Percentiles rank a stretch among this genome's conserved stretches.
Conservation (phyloP, 1,140 invertebrate species). For the Formica selysi region DNA sequence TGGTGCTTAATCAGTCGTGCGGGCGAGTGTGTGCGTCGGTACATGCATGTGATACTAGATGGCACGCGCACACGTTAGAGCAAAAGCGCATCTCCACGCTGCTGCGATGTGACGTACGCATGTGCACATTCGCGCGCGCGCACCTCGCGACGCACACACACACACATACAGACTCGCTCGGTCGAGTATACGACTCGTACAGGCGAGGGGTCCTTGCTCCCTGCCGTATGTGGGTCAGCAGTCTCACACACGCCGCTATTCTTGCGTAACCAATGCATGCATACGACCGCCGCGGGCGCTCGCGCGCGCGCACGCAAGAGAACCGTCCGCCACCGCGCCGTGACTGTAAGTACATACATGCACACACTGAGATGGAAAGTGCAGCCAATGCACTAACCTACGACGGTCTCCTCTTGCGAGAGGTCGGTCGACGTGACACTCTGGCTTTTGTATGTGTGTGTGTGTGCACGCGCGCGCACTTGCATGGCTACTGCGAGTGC, state of each 20-base stretch:
- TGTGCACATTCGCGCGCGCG: constrained; percentile 44
- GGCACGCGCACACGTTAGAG: constrained; percentile 66
- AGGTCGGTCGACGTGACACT: constrained; percentile 62
- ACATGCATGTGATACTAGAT: constrained; percentile 71
- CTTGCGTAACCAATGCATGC: constrained; percentile 86
- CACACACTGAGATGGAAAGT: constrained; percentile 73
- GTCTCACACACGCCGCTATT: constrained; percentile 86
- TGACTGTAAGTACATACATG: constrained; percentile 61
- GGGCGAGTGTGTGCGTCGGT: constrained; percentile 64
- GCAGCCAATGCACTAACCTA: constrained; percentile 77
- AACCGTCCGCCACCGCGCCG: constrained; percentile 61
- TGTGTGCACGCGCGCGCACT: neutral
- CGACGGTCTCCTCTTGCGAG: constrained; percentile 72
- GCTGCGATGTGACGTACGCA: constrained; percentile 29
- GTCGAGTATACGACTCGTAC: constrained; percentile 75
- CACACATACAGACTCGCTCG: constrained; percentile 14
- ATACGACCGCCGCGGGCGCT: constrained; percentile 77
- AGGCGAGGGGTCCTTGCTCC: constrained; percentile 84
- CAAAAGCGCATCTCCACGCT: constrained; percentile 62
- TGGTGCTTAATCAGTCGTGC: constrained; percentile 52
- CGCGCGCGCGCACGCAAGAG: constrained; percentile 35
- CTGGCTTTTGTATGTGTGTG: constrained; percentile 9
- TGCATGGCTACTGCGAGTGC: constrained; percentile 1
- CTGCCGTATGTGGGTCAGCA: constrained; percentile 86
- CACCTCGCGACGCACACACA: constrained; percentile 31